Evolutionary conservation across 1,140 invertebrate genomes (phyloP).

Genomic region (Calliphora vicina): DNA sequence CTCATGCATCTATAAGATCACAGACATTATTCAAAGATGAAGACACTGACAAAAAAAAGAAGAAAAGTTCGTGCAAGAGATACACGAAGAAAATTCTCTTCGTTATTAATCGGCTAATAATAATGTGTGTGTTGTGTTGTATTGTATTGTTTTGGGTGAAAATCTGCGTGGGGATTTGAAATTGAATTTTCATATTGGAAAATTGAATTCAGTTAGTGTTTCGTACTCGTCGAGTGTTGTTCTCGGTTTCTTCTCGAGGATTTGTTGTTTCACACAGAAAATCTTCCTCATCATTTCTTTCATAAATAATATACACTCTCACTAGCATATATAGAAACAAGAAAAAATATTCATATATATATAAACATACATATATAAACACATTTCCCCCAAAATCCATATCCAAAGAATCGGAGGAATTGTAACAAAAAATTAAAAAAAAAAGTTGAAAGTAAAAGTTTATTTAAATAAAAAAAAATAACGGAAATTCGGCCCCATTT

Average conservation of each 20-base stretch:
- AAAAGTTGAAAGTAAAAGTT: background rate
- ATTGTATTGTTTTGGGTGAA: background rate
- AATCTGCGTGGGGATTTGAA: constrained; percentile 34
- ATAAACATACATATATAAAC: constrained; percentile 44
- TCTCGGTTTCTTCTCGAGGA: constrained; percentile 59
- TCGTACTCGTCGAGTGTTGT: constrained; percentile 64
- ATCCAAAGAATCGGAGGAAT: constrained; percentile 18
- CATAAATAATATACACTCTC: constrained; percentile 42
- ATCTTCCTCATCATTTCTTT: constrained; percentile 35
- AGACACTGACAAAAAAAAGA: background rate
- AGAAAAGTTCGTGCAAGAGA: background rate
- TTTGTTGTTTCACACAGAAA: constrained; percentile 52
- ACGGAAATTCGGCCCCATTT: background rate
- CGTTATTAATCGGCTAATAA: background rate
- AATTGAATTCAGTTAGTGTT: constrained; percentile 60
- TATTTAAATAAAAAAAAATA: background rate
- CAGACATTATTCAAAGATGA: background rate
- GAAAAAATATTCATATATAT: too few relatives aligned
- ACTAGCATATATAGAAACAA: constrained; percentile 37
- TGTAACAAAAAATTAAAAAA: background rate
- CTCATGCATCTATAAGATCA: background rate
- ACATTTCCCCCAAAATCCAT: background rate
- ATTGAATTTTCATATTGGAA: constrained; percentile 29
- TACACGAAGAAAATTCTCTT: constrained; percentile 22
- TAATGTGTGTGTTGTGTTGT: background rate